phyloP scores from a whole-genome alignment of 2,797 vertebrate species.

The Helostoma temminkii region DNA sequence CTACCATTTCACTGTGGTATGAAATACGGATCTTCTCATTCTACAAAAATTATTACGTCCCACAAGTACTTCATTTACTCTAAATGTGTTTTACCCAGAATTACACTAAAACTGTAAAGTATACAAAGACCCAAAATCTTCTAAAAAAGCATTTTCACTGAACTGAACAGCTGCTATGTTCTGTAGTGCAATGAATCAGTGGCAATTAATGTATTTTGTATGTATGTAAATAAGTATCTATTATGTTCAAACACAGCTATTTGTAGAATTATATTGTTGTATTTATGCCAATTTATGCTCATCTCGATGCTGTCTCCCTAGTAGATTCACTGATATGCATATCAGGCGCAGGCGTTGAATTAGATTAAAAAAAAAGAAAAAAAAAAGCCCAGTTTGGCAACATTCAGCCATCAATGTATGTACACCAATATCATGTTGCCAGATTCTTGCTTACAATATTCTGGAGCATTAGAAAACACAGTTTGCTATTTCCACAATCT shows the following conservation, averaged over 20 bases:
- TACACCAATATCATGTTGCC: slow-evolving; percentile 37
- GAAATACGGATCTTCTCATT: slow-evolving; percentile 8
- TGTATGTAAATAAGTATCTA: neutral
- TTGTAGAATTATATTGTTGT: slow-evolving; percentile 1
- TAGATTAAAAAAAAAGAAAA: too few relatives aligned
- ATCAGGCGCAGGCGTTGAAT: neutral
- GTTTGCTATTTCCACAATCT: slow-evolving; percentile 60
- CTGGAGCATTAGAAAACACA: slow-evolving; percentile 33
- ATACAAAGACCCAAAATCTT: neutral
- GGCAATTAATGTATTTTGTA: neutral
- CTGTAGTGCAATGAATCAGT: neutral
- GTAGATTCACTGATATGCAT: slow-evolving; percentile 1
- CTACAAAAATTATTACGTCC: neutral
- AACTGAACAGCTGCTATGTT: neutral
- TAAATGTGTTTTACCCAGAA: neutral
- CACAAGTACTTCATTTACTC: neutral
- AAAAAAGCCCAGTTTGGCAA: slow-evolving; percentile 42
- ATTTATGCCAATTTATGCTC: neutral
- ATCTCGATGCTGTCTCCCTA: neutral
- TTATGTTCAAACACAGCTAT: neutral
- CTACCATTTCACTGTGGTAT: slow-evolving; percentile 16
- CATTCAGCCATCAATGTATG: slow-evolving; percentile 18
- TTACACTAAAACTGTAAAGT: neutral
- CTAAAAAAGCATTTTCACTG: slow-evolving; percentile 1
- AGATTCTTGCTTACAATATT: slow-evolving; percentile 49